phyloP scores from a whole-genome alignment of 2,797 vertebrate genomes.

The Phylloscopus collybita region DNA sequence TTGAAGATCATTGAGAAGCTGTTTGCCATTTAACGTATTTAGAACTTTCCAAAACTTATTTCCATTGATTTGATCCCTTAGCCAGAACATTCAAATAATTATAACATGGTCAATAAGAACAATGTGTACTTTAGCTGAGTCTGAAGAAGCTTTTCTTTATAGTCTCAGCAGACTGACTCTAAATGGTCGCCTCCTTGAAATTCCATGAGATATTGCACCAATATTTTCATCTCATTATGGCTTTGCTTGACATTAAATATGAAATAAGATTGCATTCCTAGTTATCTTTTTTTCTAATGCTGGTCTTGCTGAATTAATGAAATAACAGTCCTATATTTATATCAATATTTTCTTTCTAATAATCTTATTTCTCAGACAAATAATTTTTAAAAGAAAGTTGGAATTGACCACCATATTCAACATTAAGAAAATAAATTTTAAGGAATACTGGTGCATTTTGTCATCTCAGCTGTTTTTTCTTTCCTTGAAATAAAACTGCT shows the following conservation, averaged over 20 bases:
- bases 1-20: background rate
- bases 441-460: background rate
- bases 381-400: background rate
- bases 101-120: background rate
- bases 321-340: background rate
- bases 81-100: slow-evolving; percentile 28
- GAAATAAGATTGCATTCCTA: background rate
- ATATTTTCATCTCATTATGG: background rate
- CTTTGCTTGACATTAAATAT: background rate
- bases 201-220: background rate
- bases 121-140: background rate
- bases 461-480: background rate
- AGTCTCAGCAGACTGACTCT: background rate
- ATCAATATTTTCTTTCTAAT: background rate
- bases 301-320: background rate
- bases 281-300: background rate
- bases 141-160: background rate
- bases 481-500: background rate
- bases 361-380: background rate
- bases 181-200: background rate
- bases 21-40: background rate
- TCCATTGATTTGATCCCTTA: slow-evolving; percentile 20
- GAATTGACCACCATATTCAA: background rate
- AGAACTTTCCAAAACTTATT: slow-evolving; percentile 6
- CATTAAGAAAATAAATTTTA: background rate